phyloP scores from a whole-genome alignment of 2,113 vertebrate species.

The Ornithorhynchus anatinus region DNA sequence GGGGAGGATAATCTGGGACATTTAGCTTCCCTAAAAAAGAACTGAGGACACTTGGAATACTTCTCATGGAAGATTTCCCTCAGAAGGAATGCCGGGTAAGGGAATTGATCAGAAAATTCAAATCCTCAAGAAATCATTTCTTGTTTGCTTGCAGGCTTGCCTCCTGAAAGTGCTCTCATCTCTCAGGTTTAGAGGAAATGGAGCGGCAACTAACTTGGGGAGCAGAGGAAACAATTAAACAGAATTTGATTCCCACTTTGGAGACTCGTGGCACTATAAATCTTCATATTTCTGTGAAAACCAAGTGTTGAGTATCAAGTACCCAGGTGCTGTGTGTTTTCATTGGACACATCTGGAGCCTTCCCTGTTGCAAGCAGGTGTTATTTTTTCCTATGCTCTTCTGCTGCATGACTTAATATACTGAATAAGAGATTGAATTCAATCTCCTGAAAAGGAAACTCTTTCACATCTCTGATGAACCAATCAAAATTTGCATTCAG shows the following conservation, averaged over 20 bases:
- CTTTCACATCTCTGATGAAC: not conserved
- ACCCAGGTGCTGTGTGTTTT: not conserved
- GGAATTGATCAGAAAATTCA: not conserved
- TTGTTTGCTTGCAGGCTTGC: not conserved
- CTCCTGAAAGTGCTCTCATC: slow-evolving; percentile 16
- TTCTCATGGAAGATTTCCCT: not conserved
- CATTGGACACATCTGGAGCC: not conserved
- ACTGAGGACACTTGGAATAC: no score
- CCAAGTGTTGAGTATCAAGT: not conserved
- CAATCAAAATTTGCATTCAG: not conserved
- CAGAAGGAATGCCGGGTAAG: not conserved
- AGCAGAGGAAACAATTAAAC: not conserved
- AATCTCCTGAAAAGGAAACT: not conserved
- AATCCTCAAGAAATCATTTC: slow-evolving; percentile 14
- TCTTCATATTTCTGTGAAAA: fast-evolving
- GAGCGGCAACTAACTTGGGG: not conserved
- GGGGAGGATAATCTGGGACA: no score
- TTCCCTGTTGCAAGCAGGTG: not conserved
- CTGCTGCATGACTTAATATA: not conserved
- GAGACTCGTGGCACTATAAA: not conserved
- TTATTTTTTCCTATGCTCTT: not conserved
- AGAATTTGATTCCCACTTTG: not conserved
- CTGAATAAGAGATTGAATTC: not conserved
- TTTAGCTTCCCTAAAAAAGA: no score
- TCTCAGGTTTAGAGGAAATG: slow-evolving; percentile 12